Conservation (phyloP, 2,113 vertebrate species). For the Bombycilla garrulus region DNA sequence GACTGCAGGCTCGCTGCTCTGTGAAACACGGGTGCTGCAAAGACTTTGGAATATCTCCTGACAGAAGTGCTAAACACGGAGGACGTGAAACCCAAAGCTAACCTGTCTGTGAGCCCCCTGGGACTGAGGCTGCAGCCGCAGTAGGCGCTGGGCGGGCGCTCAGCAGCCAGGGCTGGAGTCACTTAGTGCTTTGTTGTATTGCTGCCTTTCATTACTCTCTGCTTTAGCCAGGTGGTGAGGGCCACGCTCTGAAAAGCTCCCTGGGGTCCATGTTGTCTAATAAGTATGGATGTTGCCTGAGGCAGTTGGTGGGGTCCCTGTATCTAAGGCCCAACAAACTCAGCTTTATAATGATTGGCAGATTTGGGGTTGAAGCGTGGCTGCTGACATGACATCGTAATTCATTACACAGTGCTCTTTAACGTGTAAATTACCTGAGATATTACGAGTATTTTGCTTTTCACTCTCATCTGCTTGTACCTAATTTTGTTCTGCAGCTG, state of each 20-base stretch:
- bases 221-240: slow-evolving; percentile 52
- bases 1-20: neutral
- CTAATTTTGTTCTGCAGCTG: neutral
- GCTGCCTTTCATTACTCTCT: slow-evolving; percentile 26
- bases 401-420: slow-evolving; percentile 16
- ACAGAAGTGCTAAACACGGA: neutral
- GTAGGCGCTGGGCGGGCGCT: neutral
- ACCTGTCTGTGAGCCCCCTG: neutral
- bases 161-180: neutral
- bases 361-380: slow-evolving; percentile 38
- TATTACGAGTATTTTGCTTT: neutral
- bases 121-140: neutral
- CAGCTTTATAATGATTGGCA: slow-evolving; percentile 62
- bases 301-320: slow-evolving; percentile 62
- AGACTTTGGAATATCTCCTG: neutral
- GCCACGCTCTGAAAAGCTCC: slow-evolving; percentile 42
- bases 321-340: slow-evolving; percentile 60
- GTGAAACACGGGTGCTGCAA: neutral
- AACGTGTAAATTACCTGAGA: slow-evolving; percentile 45
- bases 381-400: slow-evolving; percentile 52
- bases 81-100: neutral
- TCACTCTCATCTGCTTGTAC: neutral
- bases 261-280: slow-evolving; percentile 54
- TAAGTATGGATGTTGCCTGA: slow-evolving; percentile 69
- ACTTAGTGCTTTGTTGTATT: neutral